Evolutionary conservation across 2,888 invertebrate genomes (phyloP).

Genomic region (Cancer borealis): DNA sequence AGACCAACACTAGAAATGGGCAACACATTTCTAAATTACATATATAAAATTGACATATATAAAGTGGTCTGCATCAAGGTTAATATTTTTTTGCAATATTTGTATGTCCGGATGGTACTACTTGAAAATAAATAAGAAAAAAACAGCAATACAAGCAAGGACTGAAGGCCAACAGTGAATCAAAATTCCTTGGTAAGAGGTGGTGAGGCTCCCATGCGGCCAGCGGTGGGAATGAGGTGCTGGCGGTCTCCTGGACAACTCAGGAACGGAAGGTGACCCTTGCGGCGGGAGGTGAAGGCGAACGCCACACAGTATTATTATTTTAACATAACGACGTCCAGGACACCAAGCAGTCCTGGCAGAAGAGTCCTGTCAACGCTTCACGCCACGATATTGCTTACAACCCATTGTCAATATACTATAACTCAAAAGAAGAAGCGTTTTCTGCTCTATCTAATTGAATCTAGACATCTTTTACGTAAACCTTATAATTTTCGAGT

Average conservation of each 20-base stretch:
- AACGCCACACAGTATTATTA: neutral
- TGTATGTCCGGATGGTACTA: neutral
- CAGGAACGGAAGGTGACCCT: neutral
- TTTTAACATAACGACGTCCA: neutral
- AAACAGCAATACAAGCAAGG: neutral
- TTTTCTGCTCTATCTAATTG: too few species aligned
- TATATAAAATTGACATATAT: neutral
- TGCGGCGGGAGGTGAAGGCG: constrained; percentile 20
- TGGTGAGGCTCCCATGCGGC: neutral
- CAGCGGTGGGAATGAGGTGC: neutral
- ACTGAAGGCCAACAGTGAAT: neutral
- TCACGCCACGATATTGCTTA: neutral
- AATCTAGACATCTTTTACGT: too few species aligned
- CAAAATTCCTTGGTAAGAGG: neutral
- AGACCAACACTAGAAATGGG: neutral
- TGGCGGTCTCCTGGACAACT: neutral
- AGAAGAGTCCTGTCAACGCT: neutral
- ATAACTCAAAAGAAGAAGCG: too few species aligned
- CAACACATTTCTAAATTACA: neutral
- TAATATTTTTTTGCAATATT: neutral
- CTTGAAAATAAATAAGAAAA: neutral
- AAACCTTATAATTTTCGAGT: too few species aligned
- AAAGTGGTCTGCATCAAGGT: neutral
- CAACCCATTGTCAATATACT: too few species aligned
- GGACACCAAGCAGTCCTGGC: neutral